Percentiles rank a stretch among this genome's conserved stretches.
These are phyloP conservation scores for Hyles vespertilio DNA, from an alignment of 1,140 invertebrate species.

Conservation along the genomic window DNA sequence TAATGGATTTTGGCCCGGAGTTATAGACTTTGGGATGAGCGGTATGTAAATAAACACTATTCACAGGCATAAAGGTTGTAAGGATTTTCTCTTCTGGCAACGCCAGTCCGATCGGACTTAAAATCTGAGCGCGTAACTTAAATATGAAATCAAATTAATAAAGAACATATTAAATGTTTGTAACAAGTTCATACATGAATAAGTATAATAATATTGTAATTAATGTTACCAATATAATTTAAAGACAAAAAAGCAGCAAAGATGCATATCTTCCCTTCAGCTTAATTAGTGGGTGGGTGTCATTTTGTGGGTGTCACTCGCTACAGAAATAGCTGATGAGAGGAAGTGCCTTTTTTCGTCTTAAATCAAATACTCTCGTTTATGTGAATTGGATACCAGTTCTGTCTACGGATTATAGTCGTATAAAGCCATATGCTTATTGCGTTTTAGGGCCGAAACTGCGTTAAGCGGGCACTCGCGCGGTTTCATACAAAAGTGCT, in stretches of 20 bases:
- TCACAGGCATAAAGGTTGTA: no score
- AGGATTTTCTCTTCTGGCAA: no score
- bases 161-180: neutral
- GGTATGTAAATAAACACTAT: neutral
- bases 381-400: neutral
- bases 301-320: neutral
- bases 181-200: neutral
- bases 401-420: no score
- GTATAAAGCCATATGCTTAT: no score
- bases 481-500: no score
- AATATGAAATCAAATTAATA: no score
- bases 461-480: no score
- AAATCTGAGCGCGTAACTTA: no score
- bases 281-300: neutral
- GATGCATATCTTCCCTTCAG: neutral
- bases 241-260: neutral
- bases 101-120: no score
- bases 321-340: neutral
- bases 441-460: no score
- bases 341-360: conserved; percentile 5
- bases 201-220: neutral
- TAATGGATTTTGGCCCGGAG: neutral
- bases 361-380: conserved; percentile 1
- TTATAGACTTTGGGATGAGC: neutral
- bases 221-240: neutral